Evolutionary conservation across 2,888 invertebrate genomes (phyloP).

Genomic region (Ceriagrion tenellum): DNA sequence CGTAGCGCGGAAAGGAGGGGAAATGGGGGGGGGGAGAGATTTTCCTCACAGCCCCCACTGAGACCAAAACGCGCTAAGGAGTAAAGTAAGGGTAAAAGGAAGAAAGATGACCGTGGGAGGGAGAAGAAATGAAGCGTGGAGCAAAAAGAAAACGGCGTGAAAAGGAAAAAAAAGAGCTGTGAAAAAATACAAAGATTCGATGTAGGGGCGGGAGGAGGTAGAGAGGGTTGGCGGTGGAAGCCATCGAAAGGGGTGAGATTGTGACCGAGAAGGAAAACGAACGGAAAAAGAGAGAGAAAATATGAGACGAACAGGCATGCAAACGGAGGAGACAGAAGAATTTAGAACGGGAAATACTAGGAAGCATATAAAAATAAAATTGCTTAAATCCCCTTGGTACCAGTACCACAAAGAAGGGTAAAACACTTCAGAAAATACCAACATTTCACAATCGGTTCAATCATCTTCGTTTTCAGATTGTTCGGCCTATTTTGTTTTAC

Average conservation of each 20-base stretch:
- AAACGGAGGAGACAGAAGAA: too few relatives aligned
- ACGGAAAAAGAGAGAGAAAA: neutral
- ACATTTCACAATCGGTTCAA: too few relatives aligned
- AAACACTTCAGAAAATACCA: too few relatives aligned
- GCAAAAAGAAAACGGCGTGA: neutral
- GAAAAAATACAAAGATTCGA: neutral
- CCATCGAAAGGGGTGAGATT: neutral
- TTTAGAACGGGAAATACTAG: too few relatives aligned
- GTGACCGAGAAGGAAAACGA: neutral
- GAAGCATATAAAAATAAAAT: too few relatives aligned
- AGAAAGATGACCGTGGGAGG: neutral
- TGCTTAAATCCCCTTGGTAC: too few relatives aligned
- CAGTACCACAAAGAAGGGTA: too few relatives aligned
- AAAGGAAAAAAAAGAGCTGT: neutral
- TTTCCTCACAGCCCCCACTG: neutral
- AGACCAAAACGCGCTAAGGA: neutral
- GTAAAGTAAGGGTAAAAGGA: neutral
- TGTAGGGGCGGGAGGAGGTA: neutral
- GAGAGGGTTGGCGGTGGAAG: neutral
- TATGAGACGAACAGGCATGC: too few relatives aligned
- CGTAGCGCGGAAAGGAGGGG: neutral
- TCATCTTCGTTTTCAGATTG: too few relatives aligned
- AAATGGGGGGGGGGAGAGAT: neutral
- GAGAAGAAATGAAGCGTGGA: neutral
- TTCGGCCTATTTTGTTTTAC: too few relatives aligned